Evolutionary conservation across 92 coral and sea anemone species (phyloP), one percentile per base, ranked within the genome.

Genomic region (Umimayanthus chanpuru): DNA sequence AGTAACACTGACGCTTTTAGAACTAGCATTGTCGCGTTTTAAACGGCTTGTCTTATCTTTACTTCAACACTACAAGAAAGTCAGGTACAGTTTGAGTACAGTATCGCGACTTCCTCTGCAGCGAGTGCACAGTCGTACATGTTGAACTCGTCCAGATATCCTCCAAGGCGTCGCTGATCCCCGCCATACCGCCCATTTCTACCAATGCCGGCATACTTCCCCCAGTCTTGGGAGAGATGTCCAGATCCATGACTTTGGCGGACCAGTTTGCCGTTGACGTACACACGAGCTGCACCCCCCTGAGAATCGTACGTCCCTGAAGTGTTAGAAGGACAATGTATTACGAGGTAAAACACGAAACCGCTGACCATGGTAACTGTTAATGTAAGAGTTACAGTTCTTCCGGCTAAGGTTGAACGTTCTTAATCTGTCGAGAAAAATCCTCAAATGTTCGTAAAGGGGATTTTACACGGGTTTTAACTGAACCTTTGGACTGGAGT

Each of bases 71-170:
- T 53, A 18, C 18, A 53, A 4, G 3, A 53, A 12, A 53, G 20
- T 53, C 58, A 53, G 20, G 68, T 23, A 21, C 87, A 83, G 6
- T 44, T 43, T 21, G 66, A 43, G 78, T 83, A 70, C 74, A 83
- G 77, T 44, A 32, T 47, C 11, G 38, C 40, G 20, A 83, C 40
- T 38, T 26, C 65, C 47, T 43, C 28, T 26, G 78, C 66, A 7
- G 3, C 15, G 67, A 83, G 78, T 26, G 87, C 87, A 32, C 65
- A 68, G 65, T 83, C 87, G 26, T 68, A 83, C 87, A 83, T 83
- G 87, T 83, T 83, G 77, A 83, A 83, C 44, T 83, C 87, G 43
- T 83, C 87, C 26, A 83, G 64, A 70, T 83, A 83, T 41, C 87
- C 87, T 4, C 87, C 78, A 67, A 83, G 87, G 21, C 53, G 38